Conservation (phyloP, 53 echinoderm and acorn worm species). For the Echinometra lucunter region DNA sequence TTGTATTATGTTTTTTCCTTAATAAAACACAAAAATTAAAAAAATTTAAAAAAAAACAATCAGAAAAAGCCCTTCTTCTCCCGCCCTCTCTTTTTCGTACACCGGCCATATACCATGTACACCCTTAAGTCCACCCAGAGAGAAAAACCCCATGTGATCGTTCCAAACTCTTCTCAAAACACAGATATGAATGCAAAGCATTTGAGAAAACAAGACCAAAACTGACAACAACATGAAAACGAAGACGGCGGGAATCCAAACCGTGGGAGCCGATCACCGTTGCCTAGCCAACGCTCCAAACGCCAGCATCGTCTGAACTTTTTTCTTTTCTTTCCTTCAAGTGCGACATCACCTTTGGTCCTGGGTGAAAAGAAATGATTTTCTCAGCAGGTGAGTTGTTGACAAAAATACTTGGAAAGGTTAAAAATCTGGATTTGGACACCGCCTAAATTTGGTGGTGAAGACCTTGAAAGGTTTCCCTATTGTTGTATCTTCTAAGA, state of each 20-base stretch:
- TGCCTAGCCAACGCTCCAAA: constrained; percentile 1
- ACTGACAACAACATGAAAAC: constrained; percentile 29
- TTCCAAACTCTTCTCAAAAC: constrained; percentile 34
- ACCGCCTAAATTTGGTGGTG: neutral
- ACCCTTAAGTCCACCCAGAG: neutral
- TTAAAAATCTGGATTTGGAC: constrained; percentile 11
- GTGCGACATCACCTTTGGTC: neutral
- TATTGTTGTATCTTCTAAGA: neutral
- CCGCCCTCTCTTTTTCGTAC: no score
- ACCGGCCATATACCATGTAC: neutral
- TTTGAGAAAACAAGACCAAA: constrained; percentile 49
- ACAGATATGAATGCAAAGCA: constrained; percentile 48
- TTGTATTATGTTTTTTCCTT: no score
- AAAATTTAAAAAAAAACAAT: no score
- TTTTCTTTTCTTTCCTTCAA: constrained; percentile 28
- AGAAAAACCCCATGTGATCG: neutral
- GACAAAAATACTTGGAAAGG: neutral
- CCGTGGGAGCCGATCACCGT: constrained; percentile 43
- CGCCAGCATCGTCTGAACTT: constrained; percentile 17
- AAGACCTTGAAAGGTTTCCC: neutral
- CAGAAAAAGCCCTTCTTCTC: no score
- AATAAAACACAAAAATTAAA: no score
- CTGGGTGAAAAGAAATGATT: neutral
- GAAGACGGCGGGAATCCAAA: constrained; percentile 30
- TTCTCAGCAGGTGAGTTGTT: constrained; percentile 1